phyloP scores from a whole-genome alignment of 2,797 vertebrate genomes.

The Glossophaga mutica region DNA sequence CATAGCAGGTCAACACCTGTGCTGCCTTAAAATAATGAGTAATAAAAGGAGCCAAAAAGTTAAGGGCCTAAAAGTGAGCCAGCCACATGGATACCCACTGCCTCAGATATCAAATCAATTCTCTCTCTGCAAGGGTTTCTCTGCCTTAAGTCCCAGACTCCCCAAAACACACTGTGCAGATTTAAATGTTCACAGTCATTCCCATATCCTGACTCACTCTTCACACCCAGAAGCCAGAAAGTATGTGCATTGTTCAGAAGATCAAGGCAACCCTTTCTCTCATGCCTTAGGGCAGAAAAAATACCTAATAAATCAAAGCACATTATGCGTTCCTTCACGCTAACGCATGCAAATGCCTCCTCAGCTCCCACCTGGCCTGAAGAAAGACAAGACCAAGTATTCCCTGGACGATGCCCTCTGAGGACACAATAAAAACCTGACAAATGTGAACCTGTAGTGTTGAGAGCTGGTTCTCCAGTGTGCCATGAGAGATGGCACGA shows the following conservation, averaged over 20 bases:
- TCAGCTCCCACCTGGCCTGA: not conserved
- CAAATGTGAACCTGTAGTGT: not conserved
- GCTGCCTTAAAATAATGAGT: not conserved
- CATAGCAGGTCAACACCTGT: not conserved
- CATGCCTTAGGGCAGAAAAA: not conserved
- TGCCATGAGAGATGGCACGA: not conserved
- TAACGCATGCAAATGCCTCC: slow-evolving; percentile 10
- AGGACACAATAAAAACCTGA: not conserved
- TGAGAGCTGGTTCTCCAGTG: not conserved
- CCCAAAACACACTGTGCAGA: not conserved
- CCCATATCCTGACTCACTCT: not conserved
- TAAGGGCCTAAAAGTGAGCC: not conserved
- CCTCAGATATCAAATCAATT: not conserved
- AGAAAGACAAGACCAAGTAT: slow-evolving; percentile 23
- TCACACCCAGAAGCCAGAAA: not conserved
- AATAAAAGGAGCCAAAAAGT: not conserved
- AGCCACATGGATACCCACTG: not conserved
- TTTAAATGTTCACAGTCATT: not conserved
- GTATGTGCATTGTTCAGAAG: not conserved
- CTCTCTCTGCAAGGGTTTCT: not conserved
- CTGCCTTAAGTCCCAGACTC: not conserved
- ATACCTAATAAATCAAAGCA: slow-evolving; percentile 36
- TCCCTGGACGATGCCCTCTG: not conserved
- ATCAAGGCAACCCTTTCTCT: not conserved
- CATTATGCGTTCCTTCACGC: not conserved